Percentiles rank a stretch among this genome's conserved stretches.
These are phyloP conservation scores for Zosterops japonicus DNA, from an alignment of 2,113 vertebrate genomes.

Conservation along the genomic window DNA sequence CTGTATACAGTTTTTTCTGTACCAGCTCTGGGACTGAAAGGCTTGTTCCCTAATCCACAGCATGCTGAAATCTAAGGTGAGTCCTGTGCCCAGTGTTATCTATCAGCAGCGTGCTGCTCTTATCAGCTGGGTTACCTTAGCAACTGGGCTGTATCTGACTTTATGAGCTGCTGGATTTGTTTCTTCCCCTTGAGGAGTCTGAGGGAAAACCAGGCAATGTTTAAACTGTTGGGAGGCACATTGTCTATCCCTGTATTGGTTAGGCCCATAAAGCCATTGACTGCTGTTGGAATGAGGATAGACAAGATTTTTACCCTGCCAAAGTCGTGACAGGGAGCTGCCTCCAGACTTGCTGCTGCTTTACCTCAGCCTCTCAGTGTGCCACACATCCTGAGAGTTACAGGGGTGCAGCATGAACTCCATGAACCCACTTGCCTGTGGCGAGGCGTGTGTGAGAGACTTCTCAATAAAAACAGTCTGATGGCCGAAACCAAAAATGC, in stretches of 20 bases:
- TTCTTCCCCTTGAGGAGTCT: neutral
- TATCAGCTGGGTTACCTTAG: constrained; percentile 37
- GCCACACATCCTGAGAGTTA: neutral
- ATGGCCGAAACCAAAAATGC: neutral
- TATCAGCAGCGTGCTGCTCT: neutral
- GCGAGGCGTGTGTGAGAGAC: neutral
- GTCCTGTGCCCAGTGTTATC: neutral
- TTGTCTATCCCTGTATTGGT: neutral
- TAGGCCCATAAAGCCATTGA: neutral
- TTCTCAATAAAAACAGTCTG: neutral
- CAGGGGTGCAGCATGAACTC: neutral
- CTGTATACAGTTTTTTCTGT: neutral
- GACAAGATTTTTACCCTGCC: neutral
- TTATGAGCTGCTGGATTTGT: neutral
- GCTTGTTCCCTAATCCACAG: neutral
- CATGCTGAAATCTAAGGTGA: neutral
- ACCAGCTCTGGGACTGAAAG: neutral
- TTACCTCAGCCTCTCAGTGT: neutral
- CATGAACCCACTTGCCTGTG: neutral
- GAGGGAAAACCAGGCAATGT: neutral
- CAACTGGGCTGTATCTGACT: constrained; percentile 15
- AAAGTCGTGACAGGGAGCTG: neutral
- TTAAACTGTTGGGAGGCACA: neutral
- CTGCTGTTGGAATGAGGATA: constrained; percentile 2
- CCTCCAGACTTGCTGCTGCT: neutral